Percentiles rank a stretch among this genome's conserved stretches.
Evolutionary conservation across 2,113 vertebrate genomes (phyloP).

Genomic region (Forbesichthys papilliferus): DNA sequence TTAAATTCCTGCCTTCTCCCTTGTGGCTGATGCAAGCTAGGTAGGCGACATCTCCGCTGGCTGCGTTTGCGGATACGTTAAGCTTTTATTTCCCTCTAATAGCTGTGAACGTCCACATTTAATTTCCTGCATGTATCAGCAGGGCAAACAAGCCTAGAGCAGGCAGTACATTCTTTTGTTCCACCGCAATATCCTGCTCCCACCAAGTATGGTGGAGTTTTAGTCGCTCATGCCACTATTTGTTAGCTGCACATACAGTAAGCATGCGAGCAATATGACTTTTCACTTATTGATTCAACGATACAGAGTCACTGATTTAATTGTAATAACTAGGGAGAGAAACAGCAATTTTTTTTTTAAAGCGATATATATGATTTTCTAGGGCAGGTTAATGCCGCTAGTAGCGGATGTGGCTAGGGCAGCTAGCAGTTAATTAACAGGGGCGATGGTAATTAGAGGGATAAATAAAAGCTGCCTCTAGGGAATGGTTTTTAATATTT

Average conservation of each 20-base stretch:
- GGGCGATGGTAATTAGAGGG: too few species aligned
- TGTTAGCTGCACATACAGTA: slow-evolving; percentile 1
- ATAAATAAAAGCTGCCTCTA: too few species aligned
- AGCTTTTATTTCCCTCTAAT: background rate
- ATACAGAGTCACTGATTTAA: slow-evolving; percentile 4
- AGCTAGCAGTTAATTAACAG: too few species aligned
- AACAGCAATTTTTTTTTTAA: slow-evolving; percentile 3
- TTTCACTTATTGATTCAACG: slow-evolving; percentile 33
- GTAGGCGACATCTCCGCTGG: too few species aligned
- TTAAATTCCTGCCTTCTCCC: too few species aligned
- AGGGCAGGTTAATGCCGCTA: too few species aligned
- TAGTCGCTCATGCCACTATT: background rate
- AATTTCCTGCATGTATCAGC: slow-evolving; percentile 9
- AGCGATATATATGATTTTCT: too few species aligned
- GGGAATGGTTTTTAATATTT: too few species aligned
- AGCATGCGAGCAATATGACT: background rate
- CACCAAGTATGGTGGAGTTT: background rate
- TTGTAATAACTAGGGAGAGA: slow-evolving; percentile 4
- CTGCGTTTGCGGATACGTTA: background rate
- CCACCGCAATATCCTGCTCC: slow-evolving; percentile 3
- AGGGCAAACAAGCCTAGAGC: background rate
- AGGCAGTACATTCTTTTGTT: background rate
- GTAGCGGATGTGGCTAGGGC: too few species aligned
- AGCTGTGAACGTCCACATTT: background rate
- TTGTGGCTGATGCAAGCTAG: too few species aligned